Percentiles rank a stretch among this genome's conserved stretches.
These are phyloP conservation scores for Caenorhabditis sp. DNA, from an alignment of 2,888 invertebrate species.

Conservation along the genomic window DNA sequence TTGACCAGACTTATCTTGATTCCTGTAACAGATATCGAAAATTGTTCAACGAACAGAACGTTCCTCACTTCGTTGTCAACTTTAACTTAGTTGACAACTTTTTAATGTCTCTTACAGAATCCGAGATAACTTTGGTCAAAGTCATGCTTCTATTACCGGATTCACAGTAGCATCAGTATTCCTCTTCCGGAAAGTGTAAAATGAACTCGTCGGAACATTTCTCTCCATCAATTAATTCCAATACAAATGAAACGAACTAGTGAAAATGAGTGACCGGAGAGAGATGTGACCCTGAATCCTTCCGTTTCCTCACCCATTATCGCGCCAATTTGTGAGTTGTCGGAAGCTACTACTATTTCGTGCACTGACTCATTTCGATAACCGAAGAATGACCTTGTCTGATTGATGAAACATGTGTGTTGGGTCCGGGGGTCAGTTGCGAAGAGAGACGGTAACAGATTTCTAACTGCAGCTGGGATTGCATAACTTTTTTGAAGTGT, in stretches of 20 bases:
- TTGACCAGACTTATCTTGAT: too few relatives aligned
- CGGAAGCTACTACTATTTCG: neutral
- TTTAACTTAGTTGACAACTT: too few relatives aligned
- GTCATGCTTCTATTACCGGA: neutral
- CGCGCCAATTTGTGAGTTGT: slow-evolving; percentile 30
- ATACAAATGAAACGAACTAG: slow-evolving; percentile 4
- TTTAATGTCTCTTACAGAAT: too few relatives aligned
- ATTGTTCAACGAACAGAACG: too few relatives aligned
- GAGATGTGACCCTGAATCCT: slow-evolving; percentile 28
- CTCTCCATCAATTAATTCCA: slow-evolving; percentile 2
- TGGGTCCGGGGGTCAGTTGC: neutral
- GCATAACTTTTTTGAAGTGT: neutral
- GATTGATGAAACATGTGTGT: slow-evolving; percentile 30
- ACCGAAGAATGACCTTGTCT: slow-evolving; percentile 22
- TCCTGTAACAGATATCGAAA: too few relatives aligned
- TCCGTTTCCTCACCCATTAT: slow-evolving; percentile 25
- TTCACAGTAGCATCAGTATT: neutral
- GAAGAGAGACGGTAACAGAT: neutral
- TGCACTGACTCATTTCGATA: slow-evolving; percentile 20
- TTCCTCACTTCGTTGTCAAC: too few relatives aligned
- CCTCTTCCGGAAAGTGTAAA: neutral
- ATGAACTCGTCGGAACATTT: neutral
- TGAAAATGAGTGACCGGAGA: neutral
- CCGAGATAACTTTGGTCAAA: too few relatives aligned
- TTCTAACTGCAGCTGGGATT: neutral